phyloP scores from a whole-genome alignment of 92 coral and sea anemone genomes.

The Scolanthus callimorphus region DNA sequence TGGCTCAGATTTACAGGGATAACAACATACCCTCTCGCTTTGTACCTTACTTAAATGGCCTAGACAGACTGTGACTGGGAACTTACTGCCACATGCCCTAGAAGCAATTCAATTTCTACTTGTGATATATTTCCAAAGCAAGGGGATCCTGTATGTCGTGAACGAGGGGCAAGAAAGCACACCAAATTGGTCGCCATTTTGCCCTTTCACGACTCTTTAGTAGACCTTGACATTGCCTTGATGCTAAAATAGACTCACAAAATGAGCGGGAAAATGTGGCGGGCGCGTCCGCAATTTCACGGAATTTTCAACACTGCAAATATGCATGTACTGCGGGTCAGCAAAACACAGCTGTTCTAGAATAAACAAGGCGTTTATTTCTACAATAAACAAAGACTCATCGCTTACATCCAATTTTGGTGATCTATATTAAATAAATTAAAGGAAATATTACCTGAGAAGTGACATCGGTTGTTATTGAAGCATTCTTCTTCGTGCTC shows the following conservation, averaged over 20 bases:
- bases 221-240: neutral
- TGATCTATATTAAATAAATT: no score
- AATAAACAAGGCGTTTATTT: no score
- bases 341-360: no score
- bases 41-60: neutral
- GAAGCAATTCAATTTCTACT: slow-evolving; percentile 6
- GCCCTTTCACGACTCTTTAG: no score
- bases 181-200: neutral
- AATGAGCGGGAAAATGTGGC: neutral
- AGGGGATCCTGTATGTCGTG: neutral
- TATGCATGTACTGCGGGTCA: no score
- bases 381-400: no score
- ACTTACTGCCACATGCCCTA: neutral
- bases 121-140: neutral
- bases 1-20: neutral
- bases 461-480: no score
- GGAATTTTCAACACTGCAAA: neutral
- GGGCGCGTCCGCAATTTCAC: neutral
- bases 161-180: slow-evolving; percentile 1
- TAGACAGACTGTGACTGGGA: neutral
- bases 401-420: no score
- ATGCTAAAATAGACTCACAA: neutral
- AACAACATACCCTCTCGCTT: neutral
- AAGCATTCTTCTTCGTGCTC: no score
- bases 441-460: no score